Evolutionary conservation across 2,113 vertebrate genomes (phyloP), one percentile per base, ranked within the genome.

Genomic region (Hylia prasina): DNA sequence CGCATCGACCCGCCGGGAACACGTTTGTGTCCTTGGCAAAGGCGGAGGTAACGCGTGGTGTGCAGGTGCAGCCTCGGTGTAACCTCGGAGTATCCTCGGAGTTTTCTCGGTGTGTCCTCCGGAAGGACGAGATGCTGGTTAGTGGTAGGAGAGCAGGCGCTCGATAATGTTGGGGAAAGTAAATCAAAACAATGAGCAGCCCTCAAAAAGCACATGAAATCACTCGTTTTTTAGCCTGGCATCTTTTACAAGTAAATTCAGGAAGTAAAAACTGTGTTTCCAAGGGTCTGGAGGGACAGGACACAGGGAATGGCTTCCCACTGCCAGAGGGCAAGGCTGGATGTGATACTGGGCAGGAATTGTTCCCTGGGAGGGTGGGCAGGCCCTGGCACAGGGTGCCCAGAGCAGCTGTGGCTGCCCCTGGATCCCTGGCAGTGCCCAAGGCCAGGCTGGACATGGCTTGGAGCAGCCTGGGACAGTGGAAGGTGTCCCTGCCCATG

Each of bases 361-460:
- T 65, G 5, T 6, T 63, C 4, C 4, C n/a, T 63, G n/a, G 0
- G 4, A 70, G 20, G 40, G 40, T 25, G 40, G 37, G 15, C 1
- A 61, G 84, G 45, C 8, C 8, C 45, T 78, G 84, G 64, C 37
- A 25, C 48, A 42, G 65, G 19, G 7, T 79, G 48, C 48, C 48
- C n/a, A 45, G 84, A 87, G 72, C 5, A 39, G 64, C 64, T 39
- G 54, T 7, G 63, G 63, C 63, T 87, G 83, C 23, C 39, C 84
- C 39, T 73, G 70, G 17, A 51, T 39, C 44, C 58, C 68, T 66
- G 86, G 68, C 1, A 51, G 33, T 66, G 60, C 0, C 44, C 77
- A 0, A 58, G 44, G 37, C 44, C 68, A 51, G 77, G 60, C 0
- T 53, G 42, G 85, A 64, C 3, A 3, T 57, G 30, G 25, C 47